These are phyloP conservation scores for Archips xylosteana DNA, from an alignment of 2,888 invertebrate species.

Conservation along the genomic window DNA sequence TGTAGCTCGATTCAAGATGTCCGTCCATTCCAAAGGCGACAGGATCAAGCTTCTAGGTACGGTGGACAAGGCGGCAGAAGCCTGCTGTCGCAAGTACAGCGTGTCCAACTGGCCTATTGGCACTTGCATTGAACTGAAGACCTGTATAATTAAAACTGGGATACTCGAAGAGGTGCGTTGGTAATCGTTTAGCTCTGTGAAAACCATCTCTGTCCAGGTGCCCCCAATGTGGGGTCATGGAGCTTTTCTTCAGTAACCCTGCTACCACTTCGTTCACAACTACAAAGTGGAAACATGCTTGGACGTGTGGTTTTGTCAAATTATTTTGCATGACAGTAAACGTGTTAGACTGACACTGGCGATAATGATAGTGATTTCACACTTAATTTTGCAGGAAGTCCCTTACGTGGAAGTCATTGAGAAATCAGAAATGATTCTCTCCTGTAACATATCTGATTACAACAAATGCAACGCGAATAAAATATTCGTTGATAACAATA, in stretches of 20 bases:
- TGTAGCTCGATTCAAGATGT: conserved; percentile 66
- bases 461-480: conserved; percentile 54
- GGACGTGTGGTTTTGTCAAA: no score
- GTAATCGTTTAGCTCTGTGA: background rate
- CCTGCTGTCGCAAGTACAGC: conserved; percentile 82
- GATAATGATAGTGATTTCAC: no score
- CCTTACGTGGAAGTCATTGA: conserved; percentile 43
- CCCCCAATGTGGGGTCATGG: no score
- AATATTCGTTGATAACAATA: conserved; percentile 60
- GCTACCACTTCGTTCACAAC: no score
- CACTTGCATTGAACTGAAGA: conserved; percentile 93
- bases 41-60: conserved; percentile 63
- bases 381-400: background rate
- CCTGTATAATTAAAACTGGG: conserved; percentile 93
- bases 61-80: conserved; percentile 67
- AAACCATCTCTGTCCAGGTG: no score
- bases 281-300: no score
- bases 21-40: conserved; percentile 57
- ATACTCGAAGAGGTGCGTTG: conserved; percentile 54
- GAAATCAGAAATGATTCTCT: conserved; percentile 50
- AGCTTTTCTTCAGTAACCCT: no score
- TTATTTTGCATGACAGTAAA: no score
- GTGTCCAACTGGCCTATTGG: conserved; percentile 88
- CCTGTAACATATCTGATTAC: conserved; percentile 48
- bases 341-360: no score